Conservation (phyloP, 2,888 invertebrate species). For the Erebia palarica region DNA sequence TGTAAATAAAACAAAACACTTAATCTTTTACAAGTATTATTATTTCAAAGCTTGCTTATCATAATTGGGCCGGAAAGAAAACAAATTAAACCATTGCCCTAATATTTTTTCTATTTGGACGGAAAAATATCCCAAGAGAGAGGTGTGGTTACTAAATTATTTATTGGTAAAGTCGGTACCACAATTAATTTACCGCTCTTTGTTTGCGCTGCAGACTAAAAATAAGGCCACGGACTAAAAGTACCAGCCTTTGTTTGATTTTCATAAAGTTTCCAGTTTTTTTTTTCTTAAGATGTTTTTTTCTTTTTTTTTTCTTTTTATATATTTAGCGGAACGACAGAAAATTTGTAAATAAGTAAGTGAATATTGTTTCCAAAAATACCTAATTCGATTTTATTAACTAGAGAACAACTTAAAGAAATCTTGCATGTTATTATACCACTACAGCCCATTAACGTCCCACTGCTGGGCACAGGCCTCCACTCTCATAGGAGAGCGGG, state of each 20-base stretch:
- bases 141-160: constrained; percentile 37
- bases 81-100: constrained; percentile 32
- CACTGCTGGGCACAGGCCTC: too few relatives aligned
- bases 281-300: background rate
- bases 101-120: constrained; percentile 13
- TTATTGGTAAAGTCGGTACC: constrained; percentile 36
- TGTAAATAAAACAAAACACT: background rate
- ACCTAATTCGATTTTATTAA: too few relatives aligned
- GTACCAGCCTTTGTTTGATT: background rate
- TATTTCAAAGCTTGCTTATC: background rate
- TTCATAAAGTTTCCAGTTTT: background rate
- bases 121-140: constrained; percentile 11
- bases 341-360: too few relatives aligned
- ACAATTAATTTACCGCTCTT: constrained; percentile 38
- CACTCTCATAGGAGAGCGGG: too few relatives aligned
- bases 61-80: constrained; percentile 19
- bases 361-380: too few relatives aligned
- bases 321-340: too few relatives aligned
- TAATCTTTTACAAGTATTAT: background rate
- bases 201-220: constrained; percentile 37
- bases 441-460: too few relatives aligned
- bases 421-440: too few relatives aligned
- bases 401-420: too few relatives aligned
- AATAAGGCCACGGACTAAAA: constrained; percentile 17
- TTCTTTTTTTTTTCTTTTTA: background rate